Evolutionary conservation across 2,888 invertebrate species (phyloP), one percentile per base, ranked within the genome.

Genomic region (Caenorhabditis wallacei): DNA sequence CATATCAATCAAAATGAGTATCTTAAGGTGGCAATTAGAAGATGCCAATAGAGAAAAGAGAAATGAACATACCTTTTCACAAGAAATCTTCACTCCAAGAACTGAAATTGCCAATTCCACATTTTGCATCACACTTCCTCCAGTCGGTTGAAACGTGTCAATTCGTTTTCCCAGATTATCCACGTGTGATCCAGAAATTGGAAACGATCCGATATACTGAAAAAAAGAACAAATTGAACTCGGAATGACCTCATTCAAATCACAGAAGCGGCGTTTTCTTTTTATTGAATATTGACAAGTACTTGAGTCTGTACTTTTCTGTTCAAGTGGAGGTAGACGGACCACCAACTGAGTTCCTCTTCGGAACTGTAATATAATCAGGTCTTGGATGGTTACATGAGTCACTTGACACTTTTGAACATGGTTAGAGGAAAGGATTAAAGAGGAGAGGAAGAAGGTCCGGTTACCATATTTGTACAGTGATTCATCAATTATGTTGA

Each of bases 141-240:
- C 51, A 2, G 54, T 13, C 4, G 76, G 75, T 56, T 63, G 79
- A 30, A 79, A 87, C 43, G 66, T 70, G 54, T 85, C 87, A 54
- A 87, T 53, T 11, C 87, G 78, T 20, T 57, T 68, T 18, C 61
- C 79, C 26, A 85, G 61, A 24, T 83, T 61, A 22, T 84, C 83
- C 11, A 68, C 64, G 22, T 71, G 11, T 1, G 84, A 63, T 57
- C 64, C 82, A 18, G 84, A 84, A 57, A 87, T 84, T 10, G 87
- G 87, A 40, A 87, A 85, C 22, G 85, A 85, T 69, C 85, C 87
- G 46, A 85, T 30, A 53, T 84, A 85, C 87, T 87, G 84, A 75
- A 85, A 81, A 30, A 35, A 48, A 13, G 10, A 63, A 63, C 26
- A 63, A 13, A 26, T 63, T 63, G 46, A 63, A 46, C 43, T 30